Conservation (phyloP, 2,888 invertebrate genomes). For the Xestobium rufovillosum region DNA sequence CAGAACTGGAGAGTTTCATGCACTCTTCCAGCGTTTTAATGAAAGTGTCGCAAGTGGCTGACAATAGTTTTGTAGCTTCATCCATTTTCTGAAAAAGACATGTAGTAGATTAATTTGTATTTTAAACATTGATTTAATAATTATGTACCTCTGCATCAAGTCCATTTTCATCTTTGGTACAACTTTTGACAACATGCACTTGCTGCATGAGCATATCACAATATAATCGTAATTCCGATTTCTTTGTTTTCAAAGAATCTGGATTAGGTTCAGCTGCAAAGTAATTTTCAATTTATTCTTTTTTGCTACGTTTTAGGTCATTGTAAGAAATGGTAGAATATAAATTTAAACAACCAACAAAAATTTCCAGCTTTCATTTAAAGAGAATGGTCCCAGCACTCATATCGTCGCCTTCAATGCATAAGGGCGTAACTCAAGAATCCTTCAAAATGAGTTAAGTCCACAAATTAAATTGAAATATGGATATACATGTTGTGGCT, state of each 20-base stretch:
- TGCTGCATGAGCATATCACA: conserved; percentile 81
- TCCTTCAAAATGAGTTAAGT: too few relatives aligned
- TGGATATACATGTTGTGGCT: too few relatives aligned
- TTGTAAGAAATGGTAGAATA: too few relatives aligned
- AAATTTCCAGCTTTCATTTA: too few relatives aligned
- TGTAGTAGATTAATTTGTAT: conserved; percentile 5
- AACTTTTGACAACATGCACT: conserved; percentile 67
- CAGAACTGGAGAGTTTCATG: conserved; percentile 54
- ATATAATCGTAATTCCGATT: conserved; percentile 69
- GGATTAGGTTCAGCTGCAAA: conserved; percentile 48
- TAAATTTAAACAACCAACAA: too few relatives aligned
- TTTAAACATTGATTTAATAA: conserved; percentile 9
- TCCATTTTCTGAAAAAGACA: conserved; percentile 54
- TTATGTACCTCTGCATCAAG: conserved; percentile 52
- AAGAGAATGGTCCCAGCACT: too few relatives aligned
- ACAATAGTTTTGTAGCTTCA: conserved; percentile 64
- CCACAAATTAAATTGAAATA: too few relatives aligned
- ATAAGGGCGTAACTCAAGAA: too few relatives aligned
- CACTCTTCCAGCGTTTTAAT: conserved; percentile 75
- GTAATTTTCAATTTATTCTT: too few relatives aligned
- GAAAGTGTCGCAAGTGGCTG: conserved; percentile 77
- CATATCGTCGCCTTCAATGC: too few relatives aligned
- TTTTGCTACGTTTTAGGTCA: too few relatives aligned
- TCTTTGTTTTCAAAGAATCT: conserved; percentile 60
- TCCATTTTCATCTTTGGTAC: conserved; percentile 49